A percentile compares a stretch with the other conserved stretches of the same genome.
Evolutionary conservation across 2,888 invertebrate species (phyloP).

Genomic region (Corbicula japonica): DNA sequence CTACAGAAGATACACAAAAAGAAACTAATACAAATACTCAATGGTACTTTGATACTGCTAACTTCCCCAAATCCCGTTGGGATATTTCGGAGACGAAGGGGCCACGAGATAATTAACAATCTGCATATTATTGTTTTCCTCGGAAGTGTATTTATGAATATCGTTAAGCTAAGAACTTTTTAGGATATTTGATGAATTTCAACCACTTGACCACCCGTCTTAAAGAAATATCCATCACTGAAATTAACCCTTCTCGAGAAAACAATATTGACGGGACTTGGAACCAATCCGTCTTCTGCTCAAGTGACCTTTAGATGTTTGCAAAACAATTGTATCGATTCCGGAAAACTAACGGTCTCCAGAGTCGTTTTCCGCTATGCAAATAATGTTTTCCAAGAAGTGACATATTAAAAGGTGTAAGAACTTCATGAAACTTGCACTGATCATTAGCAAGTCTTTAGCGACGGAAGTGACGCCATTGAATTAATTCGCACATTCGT

Average conservation of each 20-base stretch:
- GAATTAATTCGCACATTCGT: slow-evolving; percentile 63
- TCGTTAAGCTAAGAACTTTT: slow-evolving; percentile 35
- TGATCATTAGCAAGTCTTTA: slow-evolving; percentile 66
- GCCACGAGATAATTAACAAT: slow-evolving; percentile 50
- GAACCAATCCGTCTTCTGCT: slow-evolving; percentile 44
- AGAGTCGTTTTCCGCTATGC: slow-evolving; percentile 41
- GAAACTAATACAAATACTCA: slow-evolving; percentile 37
- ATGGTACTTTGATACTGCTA: slow-evolving; percentile 17
- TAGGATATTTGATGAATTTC: slow-evolving; percentile 43
- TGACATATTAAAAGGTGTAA: slow-evolving; percentile 69
- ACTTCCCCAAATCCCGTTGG: slow-evolving; percentile 16
- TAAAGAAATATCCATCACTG: slow-evolving; percentile 49
- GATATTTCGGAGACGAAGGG: slow-evolving; percentile 16
- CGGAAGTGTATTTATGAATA: slow-evolving; percentile 48
- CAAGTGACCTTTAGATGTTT: slow-evolving; percentile 43
- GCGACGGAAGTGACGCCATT: slow-evolving; percentile 60
- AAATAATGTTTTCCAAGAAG: slow-evolving; percentile 55
- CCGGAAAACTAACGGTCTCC: slow-evolving; percentile 49
- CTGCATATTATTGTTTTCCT: slow-evolving; percentile 45
- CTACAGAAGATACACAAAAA: slow-evolving; percentile 28
- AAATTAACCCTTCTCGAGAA: slow-evolving; percentile 31
- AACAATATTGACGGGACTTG: slow-evolving; percentile 56
- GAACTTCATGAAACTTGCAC: slow-evolving; percentile 65
- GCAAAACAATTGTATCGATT: slow-evolving; percentile 62
- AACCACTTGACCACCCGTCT: slow-evolving; percentile 51